These are phyloP conservation scores for Aegithalos caudatus DNA, from an alignment of 2,113 vertebrate species.

Conservation along the genomic window DNA sequence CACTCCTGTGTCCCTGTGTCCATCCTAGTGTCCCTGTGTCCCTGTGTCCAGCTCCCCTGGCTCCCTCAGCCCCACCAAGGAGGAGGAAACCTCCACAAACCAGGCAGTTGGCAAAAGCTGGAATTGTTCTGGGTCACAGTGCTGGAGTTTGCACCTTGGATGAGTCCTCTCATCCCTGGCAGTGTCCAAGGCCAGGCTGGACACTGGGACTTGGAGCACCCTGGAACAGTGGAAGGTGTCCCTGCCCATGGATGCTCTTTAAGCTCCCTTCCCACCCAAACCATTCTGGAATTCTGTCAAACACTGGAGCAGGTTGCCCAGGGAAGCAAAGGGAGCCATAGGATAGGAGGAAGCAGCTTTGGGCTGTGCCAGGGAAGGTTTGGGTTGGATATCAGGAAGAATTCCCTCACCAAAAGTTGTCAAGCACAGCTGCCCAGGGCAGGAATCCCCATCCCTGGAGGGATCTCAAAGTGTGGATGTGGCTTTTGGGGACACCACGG, in stretches of 20 bases:
- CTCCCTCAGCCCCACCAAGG: not conserved
- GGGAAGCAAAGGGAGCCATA: rapidly evolving
- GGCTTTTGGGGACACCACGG: rapidly evolving
- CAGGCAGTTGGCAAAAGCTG: rapidly evolving
- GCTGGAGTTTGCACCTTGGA: rapidly evolving
- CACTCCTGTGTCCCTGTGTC: not conserved
- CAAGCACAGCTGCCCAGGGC: not conserved
- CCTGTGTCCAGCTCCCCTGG: not conserved
- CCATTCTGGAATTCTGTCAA: not conserved
- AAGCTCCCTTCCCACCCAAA: not conserved
- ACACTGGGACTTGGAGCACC: too few species aligned
- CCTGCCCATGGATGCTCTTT: not conserved
- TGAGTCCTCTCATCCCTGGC: not conserved
- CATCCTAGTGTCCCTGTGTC: not conserved
- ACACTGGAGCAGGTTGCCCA: not conserved
- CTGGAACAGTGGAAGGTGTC: not conserved
- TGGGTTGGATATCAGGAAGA: not conserved
- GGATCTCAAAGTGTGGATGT: not conserved
- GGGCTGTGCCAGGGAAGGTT: not conserved
- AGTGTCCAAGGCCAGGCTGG: not conserved
- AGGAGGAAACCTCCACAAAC: not conserved
- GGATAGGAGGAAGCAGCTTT: not conserved
- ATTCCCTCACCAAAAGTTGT: not conserved
- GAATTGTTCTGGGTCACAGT: rapidly evolving
- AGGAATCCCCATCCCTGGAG: not conserved